phyloP scores from a whole-genome alignment of 2,888 invertebrate genomes.

The Lumbricus terrestris region DNA sequence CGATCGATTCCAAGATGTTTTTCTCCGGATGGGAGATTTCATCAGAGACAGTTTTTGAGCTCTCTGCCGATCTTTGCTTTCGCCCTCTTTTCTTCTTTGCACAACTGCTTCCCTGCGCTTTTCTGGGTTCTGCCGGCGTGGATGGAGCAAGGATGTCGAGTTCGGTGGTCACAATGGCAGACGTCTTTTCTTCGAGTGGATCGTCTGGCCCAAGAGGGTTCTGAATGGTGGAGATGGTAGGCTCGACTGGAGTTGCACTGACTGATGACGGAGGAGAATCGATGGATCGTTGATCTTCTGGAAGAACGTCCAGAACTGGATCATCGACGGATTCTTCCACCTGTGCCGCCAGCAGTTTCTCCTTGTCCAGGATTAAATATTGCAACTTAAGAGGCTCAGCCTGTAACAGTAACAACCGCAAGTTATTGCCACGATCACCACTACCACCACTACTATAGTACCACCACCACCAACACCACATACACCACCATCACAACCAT shows the following conservation, averaged over 20 bases:
- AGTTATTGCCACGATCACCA: neutral
- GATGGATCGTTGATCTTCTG: neutral
- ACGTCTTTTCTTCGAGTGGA: neutral
- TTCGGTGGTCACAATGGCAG: neutral
- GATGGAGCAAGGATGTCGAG: neutral
- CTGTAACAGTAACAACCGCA: neutral
- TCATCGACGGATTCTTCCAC: neutral
- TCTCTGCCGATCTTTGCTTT: neutral
- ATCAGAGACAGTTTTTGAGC: neutral
- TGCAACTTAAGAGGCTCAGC: neutral
- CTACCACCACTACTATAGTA: too few species aligned
- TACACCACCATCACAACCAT: too few species aligned
- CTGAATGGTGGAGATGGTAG: neutral
- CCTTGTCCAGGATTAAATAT: constrained; percentile 4
- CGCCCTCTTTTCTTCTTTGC: neutral
- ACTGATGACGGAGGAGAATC: neutral
- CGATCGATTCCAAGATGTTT: neutral
- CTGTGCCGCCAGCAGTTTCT: neutral
- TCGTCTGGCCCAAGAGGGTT: neutral
- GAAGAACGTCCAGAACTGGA: neutral
- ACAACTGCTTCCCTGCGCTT: neutral
- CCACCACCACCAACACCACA: too few species aligned
- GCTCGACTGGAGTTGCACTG: neutral
- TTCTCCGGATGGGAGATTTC: neutral
- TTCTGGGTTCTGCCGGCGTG: neutral